These are phyloP conservation scores for Conus betulinus DNA, from an alignment of 1,140 invertebrate genomes.

Conservation along the genomic window DNA sequence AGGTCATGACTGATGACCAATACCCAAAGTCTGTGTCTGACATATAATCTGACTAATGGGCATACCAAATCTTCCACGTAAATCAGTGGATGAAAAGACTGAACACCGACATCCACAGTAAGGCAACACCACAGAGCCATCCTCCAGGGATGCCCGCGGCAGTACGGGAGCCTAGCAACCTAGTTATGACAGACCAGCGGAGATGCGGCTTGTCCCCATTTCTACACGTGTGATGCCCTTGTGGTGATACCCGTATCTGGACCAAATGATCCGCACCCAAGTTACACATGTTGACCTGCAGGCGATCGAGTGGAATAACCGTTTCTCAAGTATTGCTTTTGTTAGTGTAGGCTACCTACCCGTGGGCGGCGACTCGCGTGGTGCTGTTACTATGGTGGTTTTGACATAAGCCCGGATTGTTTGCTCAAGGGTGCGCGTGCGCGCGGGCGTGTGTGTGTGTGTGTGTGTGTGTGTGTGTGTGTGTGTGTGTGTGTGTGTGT, in stretches of 20 bases:
- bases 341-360: background rate
- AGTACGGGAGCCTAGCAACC: background rate
- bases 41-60: too few relatives aligned
- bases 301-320: background rate
- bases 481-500: background rate
- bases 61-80: background rate
- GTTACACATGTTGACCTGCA: background rate
- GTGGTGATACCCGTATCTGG: background rate
- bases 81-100: background rate
- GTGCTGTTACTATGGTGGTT: background rate
- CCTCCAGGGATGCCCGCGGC: background rate
- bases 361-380: background rate
- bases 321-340: background rate
- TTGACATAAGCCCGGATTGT: background rate
- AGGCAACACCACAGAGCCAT: background rate
- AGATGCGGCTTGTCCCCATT: background rate
- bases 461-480: background rate
- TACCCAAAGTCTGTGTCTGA: too few relatives aligned
- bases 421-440: background rate
- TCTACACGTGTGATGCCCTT: background rate
- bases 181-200: background rate
- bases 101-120: background rate
- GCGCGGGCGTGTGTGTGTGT: background rate
- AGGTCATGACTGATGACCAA: too few relatives aligned
- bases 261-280: background rate